Evolutionary conservation across 2,797 vertebrate genomes (phyloP), one percentile per base, ranked within the genome.

Genomic region (Sciurus carolinensis): DNA sequence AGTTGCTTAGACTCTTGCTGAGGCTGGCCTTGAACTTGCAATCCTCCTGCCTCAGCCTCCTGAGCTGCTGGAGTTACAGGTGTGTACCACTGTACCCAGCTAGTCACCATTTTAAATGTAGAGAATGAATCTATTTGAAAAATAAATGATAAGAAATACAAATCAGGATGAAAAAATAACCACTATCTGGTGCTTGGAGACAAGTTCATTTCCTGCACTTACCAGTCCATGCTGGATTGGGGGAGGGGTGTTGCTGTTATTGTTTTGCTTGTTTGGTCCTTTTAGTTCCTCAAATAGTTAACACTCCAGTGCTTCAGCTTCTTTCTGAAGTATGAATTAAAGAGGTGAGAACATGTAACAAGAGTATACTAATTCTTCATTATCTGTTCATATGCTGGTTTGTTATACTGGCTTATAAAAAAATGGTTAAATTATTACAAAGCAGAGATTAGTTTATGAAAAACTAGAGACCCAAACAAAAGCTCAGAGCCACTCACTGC

Each of bases 401-500:
- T 94, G 83, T 39, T 50, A n/a, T 66, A 66, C 67, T 79, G 62
- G 22, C 87, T 84, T 84, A 84, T 52, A 44, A 87, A 82, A 87
- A 93, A 59, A 77, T 6, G 59, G 77, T 84, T 84, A 91, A 93
- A 91, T 90, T 95, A 94, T 85, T 93, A 67, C 64, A 89, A 91
- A 93, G 77, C 84, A 71, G 50, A 90, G 87, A 95, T 85, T 66
- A 57, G 72, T 67, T 91, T 93, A 95, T 86, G 91, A 95, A 97
- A 94, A 82, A 26, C 67, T 44, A 62, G 62, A 85, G 72, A 94
- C 50, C 57, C 76, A 73, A 79, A 91, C 20, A 7, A 93, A 87
- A 24, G 52, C 72, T 93, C 22, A 47, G 80, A 93, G 66, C n/a
- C 54, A 20, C 1, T 69, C 59, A 62, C 24, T 62, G 69, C 18